Percentiles rank a stretch among this genome's conserved stretches.
Conservation (phyloP, 2,888 invertebrate species). For the Leptothorax acervorum region DNA sequence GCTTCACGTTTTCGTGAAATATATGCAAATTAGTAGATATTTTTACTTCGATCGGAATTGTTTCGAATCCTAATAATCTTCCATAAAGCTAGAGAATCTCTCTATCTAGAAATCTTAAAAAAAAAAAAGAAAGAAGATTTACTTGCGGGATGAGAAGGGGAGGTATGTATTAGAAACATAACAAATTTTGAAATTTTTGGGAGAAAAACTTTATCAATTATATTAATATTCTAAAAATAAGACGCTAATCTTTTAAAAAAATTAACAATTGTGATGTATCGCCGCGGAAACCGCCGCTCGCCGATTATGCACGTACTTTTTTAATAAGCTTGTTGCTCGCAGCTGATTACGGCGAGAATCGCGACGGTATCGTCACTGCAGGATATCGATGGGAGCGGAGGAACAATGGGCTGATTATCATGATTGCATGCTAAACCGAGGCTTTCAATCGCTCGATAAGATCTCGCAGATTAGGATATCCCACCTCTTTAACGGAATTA, state of each 20-base stretch:
- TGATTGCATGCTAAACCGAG: constrained; percentile 13
- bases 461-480: constrained; percentile 13
- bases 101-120: not conserved
- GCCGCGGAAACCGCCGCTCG: not conserved
- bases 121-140: not conserved
- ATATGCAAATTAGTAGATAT: not conserved
- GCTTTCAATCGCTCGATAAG: constrained; percentile 20
- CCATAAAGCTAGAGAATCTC: not conserved
- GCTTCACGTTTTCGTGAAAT: not conserved
- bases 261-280: not conserved
- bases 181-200: not conserved
- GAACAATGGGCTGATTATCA: constrained; percentile 33
- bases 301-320: not conserved
- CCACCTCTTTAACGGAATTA: not conserved
- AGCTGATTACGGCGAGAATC: not conserved
- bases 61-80: not conserved
- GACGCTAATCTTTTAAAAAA: not conserved
- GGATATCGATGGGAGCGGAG: constrained; percentile 31
- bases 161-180: not conserved
- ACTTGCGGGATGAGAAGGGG: not conserved
- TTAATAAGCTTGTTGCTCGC: not conserved
- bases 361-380: constrained; percentile 32
- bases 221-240: not conserved
- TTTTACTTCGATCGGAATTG: not conserved
- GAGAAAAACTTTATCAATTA: not conserved